Percentiles rank a stretch among this genome's conserved stretches.
phyloP scores from a whole-genome alignment of 2,797 vertebrate species.

The Enteromius anoplus region DNA sequence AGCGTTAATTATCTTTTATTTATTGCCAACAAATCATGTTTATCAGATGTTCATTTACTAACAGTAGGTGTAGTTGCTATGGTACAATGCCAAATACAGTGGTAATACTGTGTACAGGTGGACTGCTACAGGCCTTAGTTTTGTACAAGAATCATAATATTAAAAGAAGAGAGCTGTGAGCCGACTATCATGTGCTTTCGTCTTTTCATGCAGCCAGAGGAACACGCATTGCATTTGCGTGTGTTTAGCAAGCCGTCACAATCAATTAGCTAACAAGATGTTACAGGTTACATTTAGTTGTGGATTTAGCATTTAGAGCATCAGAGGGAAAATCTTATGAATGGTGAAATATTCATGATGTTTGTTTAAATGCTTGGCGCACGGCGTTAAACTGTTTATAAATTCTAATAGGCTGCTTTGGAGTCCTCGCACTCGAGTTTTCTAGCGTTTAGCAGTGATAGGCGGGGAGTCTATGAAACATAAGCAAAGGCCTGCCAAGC shows the following conservation, averaged over 20 bases:
- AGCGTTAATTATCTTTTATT: neutral
- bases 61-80: neutral
- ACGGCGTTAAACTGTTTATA: constrained; percentile 78
- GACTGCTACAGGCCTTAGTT: neutral
- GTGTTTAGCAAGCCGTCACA: constrained; percentile 72
- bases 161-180: neutral
- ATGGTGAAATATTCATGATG: constrained; percentile 82
- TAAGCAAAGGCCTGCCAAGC: constrained; percentile 78
- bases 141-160: neutral
- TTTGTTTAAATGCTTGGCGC: constrained; percentile 79
- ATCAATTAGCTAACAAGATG: constrained; percentile 74
- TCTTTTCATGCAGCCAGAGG: constrained; percentile 12
- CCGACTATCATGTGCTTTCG: constrained; percentile 3
- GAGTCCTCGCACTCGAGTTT: constrained; percentile 74
- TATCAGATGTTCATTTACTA: neutral
- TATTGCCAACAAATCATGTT: neutral
- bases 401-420: constrained; percentile 76
- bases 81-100: neutral
- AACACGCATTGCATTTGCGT: constrained; percentile 46
- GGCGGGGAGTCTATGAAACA: constrained; percentile 72
- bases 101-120: neutral
- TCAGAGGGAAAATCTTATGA: constrained; percentile 73
- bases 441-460: constrained; percentile 74
- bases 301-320: constrained; percentile 69
- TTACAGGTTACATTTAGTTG: constrained; percentile 65